Evolutionary conservation across 2,113 vertebrate species (phyloP).

Genomic region (Perca flavescens): DNA sequence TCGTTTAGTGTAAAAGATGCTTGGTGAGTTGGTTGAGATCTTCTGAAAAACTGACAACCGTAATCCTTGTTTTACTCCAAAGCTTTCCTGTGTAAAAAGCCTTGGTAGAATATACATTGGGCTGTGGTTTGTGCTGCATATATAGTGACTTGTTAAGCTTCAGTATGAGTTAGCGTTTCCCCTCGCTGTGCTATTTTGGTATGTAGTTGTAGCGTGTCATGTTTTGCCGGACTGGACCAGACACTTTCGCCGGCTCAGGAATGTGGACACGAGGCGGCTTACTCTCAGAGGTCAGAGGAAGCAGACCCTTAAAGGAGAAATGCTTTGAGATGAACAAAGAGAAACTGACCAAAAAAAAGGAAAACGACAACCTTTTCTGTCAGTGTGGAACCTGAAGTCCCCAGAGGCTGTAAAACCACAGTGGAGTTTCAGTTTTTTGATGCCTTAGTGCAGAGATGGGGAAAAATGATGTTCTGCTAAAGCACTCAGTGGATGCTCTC

Average conservation of each 20-base stretch:
- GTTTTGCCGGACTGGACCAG: constrained; percentile 49
- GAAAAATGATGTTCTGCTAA: constrained; percentile 35
- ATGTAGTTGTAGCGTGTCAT: constrained; percentile 64
- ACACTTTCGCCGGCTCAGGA: constrained; percentile 54
- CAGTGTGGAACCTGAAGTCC: constrained; percentile 4
- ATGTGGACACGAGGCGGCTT: constrained; percentile 42
- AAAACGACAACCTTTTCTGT: not conserved
- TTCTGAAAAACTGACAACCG: not conserved
- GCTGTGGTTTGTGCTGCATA: constrained; percentile 17
- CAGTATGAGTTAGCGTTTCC: constrained; percentile 50
- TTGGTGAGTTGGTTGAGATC: not conserved
- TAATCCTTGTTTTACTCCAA: not conserved
- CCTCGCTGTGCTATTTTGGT: constrained; percentile 60
- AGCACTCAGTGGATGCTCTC: constrained; percentile 12
- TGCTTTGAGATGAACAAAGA: constrained; percentile 31
- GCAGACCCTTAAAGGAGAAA: constrained; percentile 57
- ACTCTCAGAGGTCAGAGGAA: constrained; percentile 56
- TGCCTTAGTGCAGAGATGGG: constrained; percentile 43
- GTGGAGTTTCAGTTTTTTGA: constrained; percentile 19
- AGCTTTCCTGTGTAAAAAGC: not conserved
- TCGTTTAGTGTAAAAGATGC: not conserved
- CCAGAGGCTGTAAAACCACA: constrained; percentile 5
- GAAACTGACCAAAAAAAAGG: constrained; percentile 3
- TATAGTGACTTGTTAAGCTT: constrained; percentile 34
- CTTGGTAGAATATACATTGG: not conserved